Percentiles rank a stretch among this genome's conserved stretches.
Evolutionary conservation across 1,140 invertebrate species (phyloP).

Genomic region (Hirudo medicinalis): DNA sequence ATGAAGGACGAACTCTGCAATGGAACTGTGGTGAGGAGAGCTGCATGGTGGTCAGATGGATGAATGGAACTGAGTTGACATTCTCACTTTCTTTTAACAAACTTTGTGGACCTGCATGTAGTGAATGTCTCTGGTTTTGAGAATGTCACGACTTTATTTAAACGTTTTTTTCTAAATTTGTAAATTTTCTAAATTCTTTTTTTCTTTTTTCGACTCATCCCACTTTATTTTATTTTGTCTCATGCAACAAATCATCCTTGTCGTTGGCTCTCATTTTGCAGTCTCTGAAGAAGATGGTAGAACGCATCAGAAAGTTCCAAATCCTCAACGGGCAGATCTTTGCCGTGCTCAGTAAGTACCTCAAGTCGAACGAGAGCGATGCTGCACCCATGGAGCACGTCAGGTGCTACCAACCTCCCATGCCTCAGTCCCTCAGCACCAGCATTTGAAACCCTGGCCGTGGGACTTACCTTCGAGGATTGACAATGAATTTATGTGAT

Average conservation of each 20-base stretch:
- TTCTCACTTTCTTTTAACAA: too few species aligned
- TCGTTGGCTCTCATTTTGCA: conserved; percentile 35
- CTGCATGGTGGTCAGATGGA: too few species aligned
- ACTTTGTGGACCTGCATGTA: too few species aligned
- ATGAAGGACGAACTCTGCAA: conserved; percentile 89
- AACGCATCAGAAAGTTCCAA: conserved; percentile 90
- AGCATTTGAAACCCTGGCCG: conserved; percentile 27
- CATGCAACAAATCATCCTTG: background rate
- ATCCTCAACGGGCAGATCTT: conserved; percentile 97
- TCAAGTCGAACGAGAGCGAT: conserved; percentile 62
- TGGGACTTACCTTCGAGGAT: background rate
- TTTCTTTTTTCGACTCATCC: conserved; percentile 2
- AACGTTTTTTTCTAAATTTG: too few species aligned
- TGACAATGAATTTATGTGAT: background rate
- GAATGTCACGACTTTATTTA: too few species aligned
- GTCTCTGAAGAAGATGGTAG: conserved; percentile 90
- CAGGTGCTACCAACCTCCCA: conserved; percentile 84
- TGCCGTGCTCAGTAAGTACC: conserved; percentile 86
- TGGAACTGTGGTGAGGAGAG: conserved; percentile 70
- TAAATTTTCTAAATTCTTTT: too few species aligned
- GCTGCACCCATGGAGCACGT: conserved; percentile 81
- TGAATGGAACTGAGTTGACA: background rate
- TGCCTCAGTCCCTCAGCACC: conserved; percentile 51
- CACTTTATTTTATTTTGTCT: conserved; percentile 14
- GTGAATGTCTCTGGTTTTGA: too few species aligned